Conservation (phyloP, 2,888 invertebrate genomes). For the Brenthis ino region DNA sequence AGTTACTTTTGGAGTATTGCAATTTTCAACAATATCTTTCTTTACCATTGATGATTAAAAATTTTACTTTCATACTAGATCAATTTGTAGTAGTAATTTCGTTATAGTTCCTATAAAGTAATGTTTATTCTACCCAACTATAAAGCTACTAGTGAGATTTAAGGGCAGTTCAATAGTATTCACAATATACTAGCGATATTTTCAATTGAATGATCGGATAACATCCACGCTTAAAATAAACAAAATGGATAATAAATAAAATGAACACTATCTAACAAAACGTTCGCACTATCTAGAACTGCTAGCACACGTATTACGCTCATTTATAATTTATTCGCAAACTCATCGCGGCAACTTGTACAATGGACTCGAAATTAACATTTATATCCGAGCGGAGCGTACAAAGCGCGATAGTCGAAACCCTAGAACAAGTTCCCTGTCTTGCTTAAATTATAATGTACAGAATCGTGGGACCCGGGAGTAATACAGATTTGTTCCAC, state of each 20-base stretch:
- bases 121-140: too few relatives aligned
- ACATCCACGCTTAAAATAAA: not conserved
- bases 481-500: constrained; percentile 35
- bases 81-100: not conserved
- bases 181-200: not conserved
- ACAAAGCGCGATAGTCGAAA: constrained; percentile 40
- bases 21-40: not conserved
- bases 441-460: constrained; percentile 44
- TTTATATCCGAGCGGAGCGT: constrained; percentile 47
- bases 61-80: not conserved
- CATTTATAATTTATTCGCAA: constrained; percentile 62
- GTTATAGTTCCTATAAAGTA: not conserved
- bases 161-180: too few relatives aligned
- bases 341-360: constrained; percentile 56
- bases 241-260: constrained; percentile 16
- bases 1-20: not conserved
- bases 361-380: constrained; percentile 58
- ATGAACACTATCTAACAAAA: constrained; percentile 3
- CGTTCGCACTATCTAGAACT: constrained; percentile 34
- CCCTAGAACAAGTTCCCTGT: constrained; percentile 41
- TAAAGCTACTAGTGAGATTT: too few relatives aligned
- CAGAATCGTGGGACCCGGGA: constrained; percentile 34
- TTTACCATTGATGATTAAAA: not conserved
- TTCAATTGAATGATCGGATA: too few relatives aligned
- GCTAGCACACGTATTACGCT: constrained; percentile 42